These are phyloP conservation scores for Coelopa frigida DNA, from an alignment of 1,140 invertebrate species.

Conservation along the genomic window DNA sequence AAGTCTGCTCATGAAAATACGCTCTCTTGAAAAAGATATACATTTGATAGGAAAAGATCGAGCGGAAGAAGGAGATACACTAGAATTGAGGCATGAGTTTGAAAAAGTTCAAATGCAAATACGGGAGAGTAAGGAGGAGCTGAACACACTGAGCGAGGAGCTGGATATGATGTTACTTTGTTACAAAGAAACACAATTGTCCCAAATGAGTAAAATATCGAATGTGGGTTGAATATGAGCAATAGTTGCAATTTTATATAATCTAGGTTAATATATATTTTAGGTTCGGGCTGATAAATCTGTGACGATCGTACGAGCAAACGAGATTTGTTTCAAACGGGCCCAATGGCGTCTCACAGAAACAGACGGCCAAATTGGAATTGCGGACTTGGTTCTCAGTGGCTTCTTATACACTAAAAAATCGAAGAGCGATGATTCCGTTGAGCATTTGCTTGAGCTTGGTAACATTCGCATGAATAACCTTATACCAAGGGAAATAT, in stretches of 20 bases:
- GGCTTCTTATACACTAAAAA: conserved; percentile 98
- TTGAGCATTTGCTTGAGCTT: conserved; percentile 94
- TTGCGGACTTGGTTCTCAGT: conserved; percentile 89
- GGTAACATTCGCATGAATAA: conserved; percentile 95
- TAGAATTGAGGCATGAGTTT: conserved; percentile 62
- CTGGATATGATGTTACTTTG: conserved; percentile 84
- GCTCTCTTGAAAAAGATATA: conserved; percentile 82
- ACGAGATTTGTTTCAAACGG: conserved; percentile 98
- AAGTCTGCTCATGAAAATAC: conserved; percentile 70
- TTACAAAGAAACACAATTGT: conserved; percentile 78
- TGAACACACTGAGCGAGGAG: conserved; percentile 82
- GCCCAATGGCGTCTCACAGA: conserved; percentile 98
- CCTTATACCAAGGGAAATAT: conserved; percentile 87
- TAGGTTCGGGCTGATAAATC: conserved; percentile 51
- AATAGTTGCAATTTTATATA: too few relatives aligned
- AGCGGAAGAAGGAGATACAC: conserved; percentile 60
- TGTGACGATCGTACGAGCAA: conserved; percentile 73
- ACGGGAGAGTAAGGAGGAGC: conserved; percentile 82
- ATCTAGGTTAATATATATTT: conserved; percentile 30
- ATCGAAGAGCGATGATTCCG: conserved; percentile 92
- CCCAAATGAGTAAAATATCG: conserved; percentile 52
- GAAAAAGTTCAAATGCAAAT: conserved; percentile 65
- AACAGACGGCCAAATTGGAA: conserved; percentile 93
- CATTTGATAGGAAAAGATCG: conserved; percentile 79
- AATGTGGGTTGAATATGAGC: conserved; percentile 31